A percentile compares a stretch with the other conserved stretches of the same genome.
These are phyloP conservation scores for Calameuta filiformis DNA, from an alignment of 2,888 invertebrate species.

Conservation along the genomic window DNA sequence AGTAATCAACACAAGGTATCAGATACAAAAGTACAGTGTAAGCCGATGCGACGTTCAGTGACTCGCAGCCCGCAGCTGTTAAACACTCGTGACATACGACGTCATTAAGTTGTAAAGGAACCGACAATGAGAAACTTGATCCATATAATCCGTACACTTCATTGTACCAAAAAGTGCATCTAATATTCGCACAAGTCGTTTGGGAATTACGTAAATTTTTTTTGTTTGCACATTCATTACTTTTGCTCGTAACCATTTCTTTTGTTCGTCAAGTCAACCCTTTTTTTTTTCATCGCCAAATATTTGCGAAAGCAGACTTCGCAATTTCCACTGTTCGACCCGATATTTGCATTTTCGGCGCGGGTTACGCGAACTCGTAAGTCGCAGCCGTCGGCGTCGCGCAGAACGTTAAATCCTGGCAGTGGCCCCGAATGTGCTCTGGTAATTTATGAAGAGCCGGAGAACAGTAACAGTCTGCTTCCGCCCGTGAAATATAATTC, in stretches of 20 bases:
- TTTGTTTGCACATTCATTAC: neutral
- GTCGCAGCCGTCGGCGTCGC: neutral
- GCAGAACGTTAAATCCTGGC: constrained; percentile 49
- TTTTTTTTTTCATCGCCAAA: neutral
- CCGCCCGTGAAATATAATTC: constrained; percentile 64
- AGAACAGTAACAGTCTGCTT: constrained; percentile 60
- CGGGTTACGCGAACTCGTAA: neutral
- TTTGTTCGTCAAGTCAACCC: neutral
- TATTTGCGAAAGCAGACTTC: neutral
- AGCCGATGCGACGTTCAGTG: neutral
- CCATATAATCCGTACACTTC: neutral
- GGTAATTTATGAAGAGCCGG: constrained; percentile 53
- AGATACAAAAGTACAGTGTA: neutral
- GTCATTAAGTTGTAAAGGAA: neutral
- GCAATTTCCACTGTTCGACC: neutral
- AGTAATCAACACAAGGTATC: neutral
- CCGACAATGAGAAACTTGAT: neutral
- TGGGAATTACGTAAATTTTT: neutral
- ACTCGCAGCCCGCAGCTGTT: neutral
- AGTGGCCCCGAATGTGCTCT: constrained; percentile 38
- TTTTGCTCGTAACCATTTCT: neutral
- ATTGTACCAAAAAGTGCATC: neutral
- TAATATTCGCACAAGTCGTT: neutral
- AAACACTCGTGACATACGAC: neutral
- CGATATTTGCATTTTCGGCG: neutral